phyloP scores from a whole-genome alignment of 2,797 vertebrate species.

The Hypotaenidia okinawae region DNA sequence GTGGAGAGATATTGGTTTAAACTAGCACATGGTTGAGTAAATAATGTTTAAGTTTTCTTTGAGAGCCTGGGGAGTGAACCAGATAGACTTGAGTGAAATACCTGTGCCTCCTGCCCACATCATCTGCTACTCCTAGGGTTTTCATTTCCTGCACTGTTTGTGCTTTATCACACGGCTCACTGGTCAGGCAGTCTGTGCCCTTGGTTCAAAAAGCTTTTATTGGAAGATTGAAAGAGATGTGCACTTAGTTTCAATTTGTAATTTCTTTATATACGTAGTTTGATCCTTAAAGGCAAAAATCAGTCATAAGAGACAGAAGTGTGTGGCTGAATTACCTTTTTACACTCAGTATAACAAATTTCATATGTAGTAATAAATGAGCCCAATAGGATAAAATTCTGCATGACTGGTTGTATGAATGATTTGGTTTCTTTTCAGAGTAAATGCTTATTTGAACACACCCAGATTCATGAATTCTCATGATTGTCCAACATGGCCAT shows the following conservation, averaged over 20 bases:
- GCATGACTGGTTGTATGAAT: neutral
- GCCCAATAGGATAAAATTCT: neutral
- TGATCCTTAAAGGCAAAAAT: conserved; percentile 30
- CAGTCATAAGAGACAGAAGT: neutral
- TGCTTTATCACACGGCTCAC: conserved; percentile 78
- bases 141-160: conserved; percentile 84
- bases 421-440: neutral
- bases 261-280: neutral
- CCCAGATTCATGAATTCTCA: neutral
- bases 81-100: conserved; percentile 70
- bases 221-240: conserved; percentile 30
- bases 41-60: conserved; percentile 76
- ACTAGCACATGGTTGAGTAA: conserved; percentile 78
- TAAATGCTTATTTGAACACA: neutral
- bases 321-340: neutral
- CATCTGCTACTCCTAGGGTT: conserved; percentile 81
- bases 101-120: conserved; percentile 75
- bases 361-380: neutral
- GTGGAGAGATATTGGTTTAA: conserved; percentile 75
- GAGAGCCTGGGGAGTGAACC: conserved; percentile 78
- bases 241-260: conserved; percentile 16
- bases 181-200: conserved; percentile 74
- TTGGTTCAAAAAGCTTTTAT: conserved; percentile 63
- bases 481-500: neutral
- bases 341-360: neutral